Conservation (phyloP, 2,888 invertebrate genomes). For the Chaetogeoica ovagalla region DNA sequence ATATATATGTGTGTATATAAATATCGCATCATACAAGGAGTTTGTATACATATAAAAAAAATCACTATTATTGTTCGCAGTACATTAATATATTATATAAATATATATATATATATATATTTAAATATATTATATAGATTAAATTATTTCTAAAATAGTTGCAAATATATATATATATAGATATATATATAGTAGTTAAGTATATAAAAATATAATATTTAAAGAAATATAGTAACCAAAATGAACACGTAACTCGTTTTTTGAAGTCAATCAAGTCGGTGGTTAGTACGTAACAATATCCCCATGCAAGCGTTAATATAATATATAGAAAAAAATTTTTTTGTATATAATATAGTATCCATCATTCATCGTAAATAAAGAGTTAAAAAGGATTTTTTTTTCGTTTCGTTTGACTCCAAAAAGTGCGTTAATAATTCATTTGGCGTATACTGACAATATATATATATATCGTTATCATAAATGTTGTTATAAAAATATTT, state of each 20-base stretch:
- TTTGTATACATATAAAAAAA: not conserved
- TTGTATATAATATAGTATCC: too few relatives aligned
- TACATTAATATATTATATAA: too few relatives aligned
- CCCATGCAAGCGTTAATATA: too few relatives aligned
- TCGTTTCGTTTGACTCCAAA: constrained; percentile 26
- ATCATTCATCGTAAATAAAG: too few relatives aligned
- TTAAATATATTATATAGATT: not conserved
- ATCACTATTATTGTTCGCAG: too few relatives aligned
- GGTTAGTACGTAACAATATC: too few relatives aligned
- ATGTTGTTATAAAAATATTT: not conserved
- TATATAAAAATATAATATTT: not conserved
- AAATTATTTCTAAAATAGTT: constrained; percentile 13
- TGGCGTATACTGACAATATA: constrained; percentile 10
- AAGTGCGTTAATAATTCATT: constrained; percentile 15
- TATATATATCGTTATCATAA: too few relatives aligned
- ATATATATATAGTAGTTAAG: not conserved
- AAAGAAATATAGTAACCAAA: constrained; percentile 10
- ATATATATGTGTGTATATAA: not conserved
- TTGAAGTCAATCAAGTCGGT: constrained; percentile 35
- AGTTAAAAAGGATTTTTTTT: too few relatives aligned
- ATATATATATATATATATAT: too few relatives aligned
- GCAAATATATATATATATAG: not conserved
- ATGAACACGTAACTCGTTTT: constrained; percentile 33
- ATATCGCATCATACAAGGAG: constrained; percentile 15
- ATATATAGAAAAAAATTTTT: too few relatives aligned